Evolutionary conservation across 2,888 invertebrate genomes (phyloP).

Genomic region (Scaptomyza cyrtandrae): DNA sequence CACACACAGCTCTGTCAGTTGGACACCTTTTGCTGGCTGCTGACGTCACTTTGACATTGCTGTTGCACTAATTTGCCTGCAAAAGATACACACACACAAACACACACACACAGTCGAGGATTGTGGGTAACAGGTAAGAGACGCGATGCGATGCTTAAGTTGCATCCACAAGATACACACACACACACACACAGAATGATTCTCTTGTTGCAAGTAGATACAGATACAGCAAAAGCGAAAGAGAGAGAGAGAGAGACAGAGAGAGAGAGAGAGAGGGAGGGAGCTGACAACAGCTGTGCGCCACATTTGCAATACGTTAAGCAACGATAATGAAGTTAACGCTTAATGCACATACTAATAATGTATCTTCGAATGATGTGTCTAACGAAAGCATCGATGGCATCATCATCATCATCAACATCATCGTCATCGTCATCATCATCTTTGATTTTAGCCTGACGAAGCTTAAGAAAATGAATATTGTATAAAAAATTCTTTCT

Average conservation of each 20-base stretch:
- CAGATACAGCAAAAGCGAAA: no score
- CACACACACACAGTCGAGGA: not conserved
- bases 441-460: constrained; percentile 30
- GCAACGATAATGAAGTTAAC: constrained; percentile 22
- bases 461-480: not conserved
- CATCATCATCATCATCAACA: no score
- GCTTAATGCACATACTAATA: constrained; percentile 7
- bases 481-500: not conserved
- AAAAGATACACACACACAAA: constrained; percentile 9
- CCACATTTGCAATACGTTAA: constrained; percentile 45
- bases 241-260: no score
- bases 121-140: constrained; percentile 56
- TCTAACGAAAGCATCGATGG: no score
- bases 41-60: constrained; percentile 50
- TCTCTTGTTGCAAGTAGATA: constrained; percentile 46
- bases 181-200: not conserved
- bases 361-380: no score
- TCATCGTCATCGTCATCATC: no score
- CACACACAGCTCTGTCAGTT: constrained; percentile 27
- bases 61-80: constrained; percentile 62
- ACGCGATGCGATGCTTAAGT: no score
- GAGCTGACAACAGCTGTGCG: constrained; percentile 70
- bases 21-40: constrained; percentile 32
- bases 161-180: no score
- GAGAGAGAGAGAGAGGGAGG: no score